Base-by-base conservation (phyloP, 2,797 vertebrate genomes). In the Hyperoplus immaculatus region DNA sequence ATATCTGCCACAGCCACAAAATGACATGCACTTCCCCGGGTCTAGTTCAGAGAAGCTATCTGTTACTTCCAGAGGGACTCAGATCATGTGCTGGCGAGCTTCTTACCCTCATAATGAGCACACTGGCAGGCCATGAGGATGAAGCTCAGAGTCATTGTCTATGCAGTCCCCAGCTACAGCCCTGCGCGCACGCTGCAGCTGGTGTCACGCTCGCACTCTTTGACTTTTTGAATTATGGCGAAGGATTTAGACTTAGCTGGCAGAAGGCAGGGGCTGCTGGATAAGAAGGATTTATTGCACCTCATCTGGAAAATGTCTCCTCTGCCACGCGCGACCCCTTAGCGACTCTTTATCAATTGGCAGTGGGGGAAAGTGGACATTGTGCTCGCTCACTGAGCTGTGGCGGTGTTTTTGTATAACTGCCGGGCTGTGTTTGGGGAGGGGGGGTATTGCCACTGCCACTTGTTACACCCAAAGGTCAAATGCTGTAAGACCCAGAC, bases 201-300 rank as follows among this genome's bases (percentile, higher is more conserved):
- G 49, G 60, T 81, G 82, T 83, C 78, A 85, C 39, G 64, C 76
- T 87, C 85, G 63, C 59, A 71, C 56, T 83, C 86, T 87, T 78
- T 87, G 75, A 88, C 86, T 89, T 82, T 29, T 74, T 80, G 81
- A 87, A 87, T 88, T 88, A 85, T 71, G 58, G 80, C 13, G 1
- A 70, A 29, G 83, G 84, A 87, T 90, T 92, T 88, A 77, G 75
- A 87, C 77, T 81, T 55, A 82, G 80, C 83, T 49, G 64, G 80
- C 69, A 59, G 58, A 75, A 77, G 29, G 29, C 29, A 29, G 68
- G 80, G 77, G 59, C 18, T 41, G 61, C 49, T 53, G 75, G 81
- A 90, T 90, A 81, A 91, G 81, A 78, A 54, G 50, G 87, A 90
- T 90, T 89, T 89, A 90, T 85, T 89, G 83, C 65, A 83, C 82